phyloP scores from a whole-genome alignment of 2,888 invertebrate genomes.

The Idaea biselata region DNA sequence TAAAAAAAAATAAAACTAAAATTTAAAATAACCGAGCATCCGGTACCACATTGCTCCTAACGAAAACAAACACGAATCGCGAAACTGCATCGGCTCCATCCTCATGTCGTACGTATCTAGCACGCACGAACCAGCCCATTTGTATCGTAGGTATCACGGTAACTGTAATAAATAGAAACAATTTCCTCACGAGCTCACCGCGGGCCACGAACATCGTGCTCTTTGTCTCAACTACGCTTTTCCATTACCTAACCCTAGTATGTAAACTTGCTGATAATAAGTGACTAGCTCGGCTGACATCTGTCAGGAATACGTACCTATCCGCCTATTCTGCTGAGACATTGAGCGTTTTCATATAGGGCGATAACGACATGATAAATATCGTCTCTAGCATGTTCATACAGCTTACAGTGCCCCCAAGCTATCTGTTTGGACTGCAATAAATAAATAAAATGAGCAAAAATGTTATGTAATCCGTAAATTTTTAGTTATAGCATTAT shows the following conservation, averaged over 20 bases:
- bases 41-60: background rate
- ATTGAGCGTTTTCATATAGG: too few relatives aligned
- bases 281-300: background rate
- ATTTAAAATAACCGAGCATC: too few relatives aligned
- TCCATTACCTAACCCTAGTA: slow-evolving; percentile 6
- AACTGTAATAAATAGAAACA: slow-evolving; percentile 28
- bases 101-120: background rate
- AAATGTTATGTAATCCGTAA: too few relatives aligned
- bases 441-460: too few relatives aligned
- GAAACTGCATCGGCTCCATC: background rate
- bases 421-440: too few relatives aligned
- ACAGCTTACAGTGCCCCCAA: too few relatives aligned
- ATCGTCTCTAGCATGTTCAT: too few relatives aligned
- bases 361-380: too few relatives aligned
- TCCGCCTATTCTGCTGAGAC: too few relatives aligned
- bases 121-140: background rate
- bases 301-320: background rate
- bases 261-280: slow-evolving; percentile 2
- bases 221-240: slow-evolving; percentile 6
- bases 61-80: background rate
- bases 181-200: slow-evolving; percentile 22
- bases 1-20: too few relatives aligned
- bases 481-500: too few relatives aligned
- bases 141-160: background rate
- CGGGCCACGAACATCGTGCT: slow-evolving; percentile 24